Evolutionary conservation across 2,888 invertebrate genomes (phyloP).

Genomic region (Dexiosoma caninum): DNA sequence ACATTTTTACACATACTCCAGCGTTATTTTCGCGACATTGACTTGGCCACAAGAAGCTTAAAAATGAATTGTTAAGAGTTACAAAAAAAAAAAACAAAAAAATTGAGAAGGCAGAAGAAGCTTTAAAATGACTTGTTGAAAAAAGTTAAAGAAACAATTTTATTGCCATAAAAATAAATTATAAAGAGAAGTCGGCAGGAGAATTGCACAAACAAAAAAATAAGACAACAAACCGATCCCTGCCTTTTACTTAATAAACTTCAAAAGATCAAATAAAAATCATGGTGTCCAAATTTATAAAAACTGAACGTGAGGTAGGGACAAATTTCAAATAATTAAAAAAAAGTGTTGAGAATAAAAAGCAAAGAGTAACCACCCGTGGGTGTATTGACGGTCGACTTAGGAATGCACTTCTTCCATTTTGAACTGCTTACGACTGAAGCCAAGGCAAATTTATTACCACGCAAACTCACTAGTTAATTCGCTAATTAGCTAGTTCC

Average conservation of each 20-base stretch:
- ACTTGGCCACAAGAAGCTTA: constrained; percentile 24
- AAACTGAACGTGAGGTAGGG: not conserved
- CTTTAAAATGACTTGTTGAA: not conserved
- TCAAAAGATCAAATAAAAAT: constrained; percentile 54
- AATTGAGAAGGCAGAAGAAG: not conserved
- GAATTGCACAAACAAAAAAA: not conserved
- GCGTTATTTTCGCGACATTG: constrained; percentile 39
- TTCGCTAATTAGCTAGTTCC: too few relatives aligned
- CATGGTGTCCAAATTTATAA: constrained; percentile 35
- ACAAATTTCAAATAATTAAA: not conserved
- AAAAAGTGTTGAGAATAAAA: not conserved
- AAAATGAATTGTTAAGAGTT: constrained; percentile 9
- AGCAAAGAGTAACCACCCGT: too few relatives aligned
- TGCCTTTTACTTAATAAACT: constrained; percentile 34
- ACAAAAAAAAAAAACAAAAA: not conserved
- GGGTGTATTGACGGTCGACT: not conserved
- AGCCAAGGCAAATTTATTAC: too few relatives aligned
- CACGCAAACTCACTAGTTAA: too few relatives aligned
- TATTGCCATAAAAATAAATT: constrained; percentile 46
- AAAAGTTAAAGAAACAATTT: constrained; percentile 6
- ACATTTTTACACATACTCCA: constrained; percentile 28
- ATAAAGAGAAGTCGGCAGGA: constrained; percentile 32
- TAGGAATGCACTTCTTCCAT: not conserved
- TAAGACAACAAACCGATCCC: not conserved
- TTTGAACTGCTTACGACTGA: too few relatives aligned